A percentile compares a stretch with the other conserved stretches of the same genome.
Conservation (phyloP, 2,113 vertebrate species). For the Oncorhynchus gorbuscha region DNA sequence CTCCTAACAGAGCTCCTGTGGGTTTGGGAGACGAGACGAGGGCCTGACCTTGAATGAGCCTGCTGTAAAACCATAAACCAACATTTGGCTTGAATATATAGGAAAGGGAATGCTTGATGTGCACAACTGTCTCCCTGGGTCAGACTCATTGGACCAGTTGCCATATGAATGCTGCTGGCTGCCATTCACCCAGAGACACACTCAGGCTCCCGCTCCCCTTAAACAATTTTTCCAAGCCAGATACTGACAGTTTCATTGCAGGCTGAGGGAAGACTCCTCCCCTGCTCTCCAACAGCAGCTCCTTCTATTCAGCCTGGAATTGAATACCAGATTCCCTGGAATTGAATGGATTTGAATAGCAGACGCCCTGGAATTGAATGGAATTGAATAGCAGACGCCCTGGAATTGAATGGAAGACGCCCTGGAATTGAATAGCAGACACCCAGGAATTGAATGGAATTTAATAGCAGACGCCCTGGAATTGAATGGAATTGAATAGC, state of each 20-base stretch:
- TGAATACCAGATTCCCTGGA: conserved; percentile 7
- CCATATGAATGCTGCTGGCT: neutral
- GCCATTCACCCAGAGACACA: neutral
- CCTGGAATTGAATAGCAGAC: neutral
- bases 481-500: neutral
- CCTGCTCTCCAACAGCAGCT: conserved; percentile 5
- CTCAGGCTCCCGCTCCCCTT: neutral
- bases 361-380: neutral
- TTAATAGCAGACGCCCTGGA: conserved; percentile 5
- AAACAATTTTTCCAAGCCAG: neutral
- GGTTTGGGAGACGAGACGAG: neutral
- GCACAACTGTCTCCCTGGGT: conserved; percentile 1
- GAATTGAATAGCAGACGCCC: neutral
- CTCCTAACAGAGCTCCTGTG: neutral
- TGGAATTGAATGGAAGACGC: neutral
- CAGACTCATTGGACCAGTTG: neutral
- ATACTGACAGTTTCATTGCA: neutral
- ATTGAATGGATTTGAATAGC: neutral
- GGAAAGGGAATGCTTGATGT: conserved; percentile 1
- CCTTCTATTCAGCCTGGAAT: conserved; percentile 6
- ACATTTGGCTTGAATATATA: neutral
- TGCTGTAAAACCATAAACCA: neutral
- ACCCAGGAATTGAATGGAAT: neutral
- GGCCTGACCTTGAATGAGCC: conserved; percentile 2
- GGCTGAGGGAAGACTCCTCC: conserved; percentile 4